phyloP scores from a whole-genome alignment of 2,113 vertebrate genomes.

The Synodontis membranacea region DNA sequence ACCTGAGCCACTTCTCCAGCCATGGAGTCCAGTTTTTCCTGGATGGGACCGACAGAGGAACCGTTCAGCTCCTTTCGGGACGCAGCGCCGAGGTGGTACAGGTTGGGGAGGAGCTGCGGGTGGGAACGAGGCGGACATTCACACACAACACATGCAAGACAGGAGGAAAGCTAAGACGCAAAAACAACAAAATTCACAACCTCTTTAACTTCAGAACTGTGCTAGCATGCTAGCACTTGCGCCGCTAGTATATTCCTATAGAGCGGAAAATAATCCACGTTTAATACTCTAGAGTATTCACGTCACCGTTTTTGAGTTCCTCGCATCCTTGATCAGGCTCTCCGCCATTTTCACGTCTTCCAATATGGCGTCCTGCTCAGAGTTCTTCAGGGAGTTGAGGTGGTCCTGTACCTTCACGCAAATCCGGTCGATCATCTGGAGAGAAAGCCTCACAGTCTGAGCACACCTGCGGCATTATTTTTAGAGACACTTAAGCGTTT shows the following conservation, averaged over 20 bases:
- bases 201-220: too few species aligned
- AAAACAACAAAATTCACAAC: background rate
- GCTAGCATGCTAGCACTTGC: background rate
- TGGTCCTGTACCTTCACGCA: constrained; percentile 98
- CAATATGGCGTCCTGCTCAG: constrained; percentile 79
- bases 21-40: constrained; percentile 94
- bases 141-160: background rate
- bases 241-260: background rate
- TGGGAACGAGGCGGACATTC: background rate
- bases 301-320: constrained; percentile 93
- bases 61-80: constrained; percentile 81
- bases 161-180: background rate
- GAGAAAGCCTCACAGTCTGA: background rate
- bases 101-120: constrained; percentile 86
- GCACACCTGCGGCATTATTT: too few species aligned
- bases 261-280: background rate
- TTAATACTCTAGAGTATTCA: background rate
- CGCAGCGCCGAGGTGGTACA: constrained; percentile 87
- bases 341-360: constrained; percentile 92
- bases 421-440: constrained; percentile 94
- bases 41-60: constrained; percentile 83
- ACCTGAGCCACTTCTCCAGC: constrained; percentile 92
- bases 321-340: constrained; percentile 89
- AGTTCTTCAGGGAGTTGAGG: constrained; percentile 90
- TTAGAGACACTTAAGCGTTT: background rate